Evolutionary conservation across 2,113 vertebrate species (phyloP), one percentile per base, ranked within the genome.

Genomic region (Perognathus longimembris): DNA sequence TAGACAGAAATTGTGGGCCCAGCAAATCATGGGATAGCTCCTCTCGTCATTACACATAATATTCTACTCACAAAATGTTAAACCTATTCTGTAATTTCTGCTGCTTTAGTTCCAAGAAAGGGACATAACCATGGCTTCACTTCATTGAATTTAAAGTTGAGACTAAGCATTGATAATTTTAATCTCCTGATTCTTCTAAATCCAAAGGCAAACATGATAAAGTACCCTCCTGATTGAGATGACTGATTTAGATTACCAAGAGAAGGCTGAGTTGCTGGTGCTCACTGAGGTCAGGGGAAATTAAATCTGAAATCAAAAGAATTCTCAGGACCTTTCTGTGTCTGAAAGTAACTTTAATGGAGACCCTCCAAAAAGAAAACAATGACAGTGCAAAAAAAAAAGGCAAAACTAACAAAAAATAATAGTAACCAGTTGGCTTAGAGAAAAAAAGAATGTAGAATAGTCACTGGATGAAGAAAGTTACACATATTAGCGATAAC

Each of bases 171-270:
- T 64, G 32, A 61, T 9, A 32, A 45, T 40, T 74, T 36, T 21
- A 38, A 70, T 40, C 22, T 81, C 78, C 57, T 45, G 12, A 21
- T 42, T 9, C 6, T 17, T 21, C 70, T 85, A 59, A 91, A 73
- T 92, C n/a, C 79, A 64, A 88, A 94, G 61, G 7, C 85, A 78
- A 83, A 83, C 42, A 74, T 76, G 34, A n/a, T 57, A 17, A 66
- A 85, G 22, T 8, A 22, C 8, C 61, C 40, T 34, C 18, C 10
- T 40, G 30, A 22, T 67, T 63, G 67, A 92, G 54, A 40, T 64
- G 18, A 64, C 20, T 64, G 67, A 89, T 42, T 4, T 30, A 10
- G 42, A 61, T 77, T 76, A 76, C 61, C 18, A 76, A 76, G 26
- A 67, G 26, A 32, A 86, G 22, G 42, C 17, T 85, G 34, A 77